Evolutionary conservation across 2,113 vertebrate species (phyloP), one percentile per base, ranked within the genome.

Genomic region (Pseudorectes ferrugineus): DNA sequence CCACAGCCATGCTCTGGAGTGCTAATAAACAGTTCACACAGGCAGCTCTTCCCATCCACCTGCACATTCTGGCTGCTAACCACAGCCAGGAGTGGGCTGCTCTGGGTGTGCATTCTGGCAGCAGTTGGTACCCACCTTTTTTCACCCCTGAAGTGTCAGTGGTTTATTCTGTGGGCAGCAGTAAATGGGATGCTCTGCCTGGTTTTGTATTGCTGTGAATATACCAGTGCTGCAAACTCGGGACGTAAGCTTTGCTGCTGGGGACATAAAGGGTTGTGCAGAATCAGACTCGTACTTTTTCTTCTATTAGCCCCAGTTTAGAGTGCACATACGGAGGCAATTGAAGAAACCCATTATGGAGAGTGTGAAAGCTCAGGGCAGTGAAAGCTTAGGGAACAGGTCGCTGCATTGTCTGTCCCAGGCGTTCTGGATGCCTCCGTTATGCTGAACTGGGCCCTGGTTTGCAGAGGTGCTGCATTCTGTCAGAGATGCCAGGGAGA

Each of bases 61-160:
- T 25, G 31, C 10, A 11, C 43, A n/a, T 49, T 52, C 48, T 52
- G 46, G 25, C 52, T 8, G 1, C 33, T 31, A 6, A 28, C 42
- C 12, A 0, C 23, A 21, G 62, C 52, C n/a, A 29, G 55, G 55
- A 20, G 31, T 0, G 0, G 13, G 24, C 62, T 31, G 31, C 35
- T 73, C 45, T 45, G 55, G 33, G 2, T 4, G 1, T 3, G 2
- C 0, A 0, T n/a, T 33, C 57, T 33, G 58, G 63, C 35, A 86
- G 75, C 76, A 58, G 18, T 6, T 49, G 29, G 58, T 48, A 68
- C 33, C 22, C 35, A 57, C 68, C 35, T 28, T 49, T 67, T 62
- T 35, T 76, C 15, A 42, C 23, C 31, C 26, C 15, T 42, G 2
- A 21, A 13, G 18, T 62, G 62, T 57, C 67, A 21, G 31, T 35